Conservation (phyloP, 2,888 invertebrate species). For the Ashinkailepas kermadecensis region DNA sequence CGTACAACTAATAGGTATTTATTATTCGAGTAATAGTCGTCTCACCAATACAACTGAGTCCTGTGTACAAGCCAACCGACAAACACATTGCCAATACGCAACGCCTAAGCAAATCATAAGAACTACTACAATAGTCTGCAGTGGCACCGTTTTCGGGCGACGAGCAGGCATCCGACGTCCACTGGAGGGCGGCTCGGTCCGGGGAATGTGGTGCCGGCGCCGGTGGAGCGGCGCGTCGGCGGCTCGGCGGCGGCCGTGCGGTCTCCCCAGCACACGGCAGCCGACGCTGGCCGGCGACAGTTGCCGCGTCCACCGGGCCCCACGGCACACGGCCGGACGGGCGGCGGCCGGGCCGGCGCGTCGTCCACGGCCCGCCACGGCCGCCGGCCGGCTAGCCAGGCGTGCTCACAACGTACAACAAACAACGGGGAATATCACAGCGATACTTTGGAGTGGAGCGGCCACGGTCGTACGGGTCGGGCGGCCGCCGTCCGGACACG, state of each 20-base stretch:
- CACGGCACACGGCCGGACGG: neutral
- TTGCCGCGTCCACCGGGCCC: neutral
- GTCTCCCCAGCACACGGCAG: neutral
- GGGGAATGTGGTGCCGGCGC: neutral
- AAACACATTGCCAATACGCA: neutral
- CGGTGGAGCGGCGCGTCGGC: neutral
- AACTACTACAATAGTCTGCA: neutral
- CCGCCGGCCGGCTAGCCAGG: neutral
- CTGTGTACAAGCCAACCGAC: neutral
- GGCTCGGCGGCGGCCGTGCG: neutral
- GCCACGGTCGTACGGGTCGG: neutral
- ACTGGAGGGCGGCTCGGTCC: no score
- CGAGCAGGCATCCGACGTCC: no score
- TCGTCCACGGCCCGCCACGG: no score
- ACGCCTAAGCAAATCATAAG: neutral
- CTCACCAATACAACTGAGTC: neutral
- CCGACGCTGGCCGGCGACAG: neutral
- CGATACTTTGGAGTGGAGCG: conserved; percentile 14
- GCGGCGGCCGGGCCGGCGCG: no score
- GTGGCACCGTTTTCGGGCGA: no score
- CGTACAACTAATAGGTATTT: conserved; percentile 1
- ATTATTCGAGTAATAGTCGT: conserved; percentile 13
- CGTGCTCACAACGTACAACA: neutral
- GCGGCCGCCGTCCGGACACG: neutral
- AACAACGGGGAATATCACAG: conserved; percentile 3